Conservation (phyloP, 2,113 vertebrate species). For the Elachura formosa region DNA sequence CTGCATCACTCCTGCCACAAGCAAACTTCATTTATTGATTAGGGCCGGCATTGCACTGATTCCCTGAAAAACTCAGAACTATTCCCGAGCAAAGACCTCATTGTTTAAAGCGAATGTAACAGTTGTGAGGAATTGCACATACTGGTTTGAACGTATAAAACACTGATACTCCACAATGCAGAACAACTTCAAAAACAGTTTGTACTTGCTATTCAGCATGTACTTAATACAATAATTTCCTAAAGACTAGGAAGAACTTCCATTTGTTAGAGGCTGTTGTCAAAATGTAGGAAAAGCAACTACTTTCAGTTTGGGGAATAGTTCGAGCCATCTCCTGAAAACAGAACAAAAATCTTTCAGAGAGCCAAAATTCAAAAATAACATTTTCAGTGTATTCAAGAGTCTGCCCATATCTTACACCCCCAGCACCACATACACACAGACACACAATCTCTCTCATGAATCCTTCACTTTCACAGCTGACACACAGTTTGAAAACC, state of each 20-base stretch:
- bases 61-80: neutral
- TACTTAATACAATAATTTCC: neutral
- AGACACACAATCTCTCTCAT: neutral
- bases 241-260: neutral
- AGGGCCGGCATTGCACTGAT: neutral
- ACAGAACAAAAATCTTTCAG: neutral
- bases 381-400: neutral
- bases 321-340: neutral
- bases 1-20: neutral
- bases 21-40: neutral
- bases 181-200: neutral
- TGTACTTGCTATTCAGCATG: neutral
- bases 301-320: neutral
- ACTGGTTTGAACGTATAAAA: neutral
- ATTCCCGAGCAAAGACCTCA: neutral
- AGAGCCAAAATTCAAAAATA: neutral
- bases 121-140: accelerated
- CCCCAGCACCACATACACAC: neutral
- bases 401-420: neutral
- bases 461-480: neutral
- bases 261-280: neutral
- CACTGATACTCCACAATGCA: neutral
- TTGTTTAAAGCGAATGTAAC: neutral
- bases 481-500: neutral
- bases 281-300: neutral